Conservation (phyloP, 2,888 invertebrate species). For the Trachelus tabidus region DNA sequence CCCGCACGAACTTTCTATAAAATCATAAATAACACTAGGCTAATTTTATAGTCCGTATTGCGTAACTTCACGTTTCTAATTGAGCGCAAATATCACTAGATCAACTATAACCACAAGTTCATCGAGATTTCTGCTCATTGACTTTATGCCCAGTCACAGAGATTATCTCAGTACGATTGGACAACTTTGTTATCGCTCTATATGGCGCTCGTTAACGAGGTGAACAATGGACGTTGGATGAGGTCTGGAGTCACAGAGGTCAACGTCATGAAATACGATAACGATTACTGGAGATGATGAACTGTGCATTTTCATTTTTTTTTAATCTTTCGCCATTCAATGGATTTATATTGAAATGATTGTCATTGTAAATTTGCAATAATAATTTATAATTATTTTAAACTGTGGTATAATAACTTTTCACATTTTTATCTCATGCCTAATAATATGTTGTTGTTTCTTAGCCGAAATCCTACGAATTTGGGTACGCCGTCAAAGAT, state of each 20-base stretch:
- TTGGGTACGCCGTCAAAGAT: conserved; percentile 84
- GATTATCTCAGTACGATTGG: too few species aligned
- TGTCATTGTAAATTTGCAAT: background rate
- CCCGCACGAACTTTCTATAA: too few species aligned
- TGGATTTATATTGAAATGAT: background rate
- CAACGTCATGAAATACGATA: background rate
- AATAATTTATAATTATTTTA: background rate
- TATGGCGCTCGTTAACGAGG: conserved; percentile 8
- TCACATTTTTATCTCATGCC: conserved; percentile 16
- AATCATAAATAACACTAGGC: too few species aligned
- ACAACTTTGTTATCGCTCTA: too few species aligned
- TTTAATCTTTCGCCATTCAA: conserved; percentile 5
- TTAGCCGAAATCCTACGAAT: conserved; percentile 81
- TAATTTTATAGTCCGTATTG: too few species aligned
- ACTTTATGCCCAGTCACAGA: background rate
- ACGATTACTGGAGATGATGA: too few species aligned
- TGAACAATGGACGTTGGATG: conserved; percentile 4
- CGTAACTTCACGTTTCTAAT: too few species aligned
- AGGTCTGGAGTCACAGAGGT: conserved; percentile 2
- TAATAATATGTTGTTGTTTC: conserved; percentile 35
- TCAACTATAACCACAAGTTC: too few species aligned
- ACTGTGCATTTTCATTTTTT: background rate
- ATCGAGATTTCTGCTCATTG: background rate
- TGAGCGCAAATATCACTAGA: too few species aligned
- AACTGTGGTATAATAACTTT: background rate